Evolutionary conservation across 2,113 vertebrate species (phyloP), one percentile per base, ranked within the genome.

Genomic region (Brienomyrus brachyistius): DNA sequence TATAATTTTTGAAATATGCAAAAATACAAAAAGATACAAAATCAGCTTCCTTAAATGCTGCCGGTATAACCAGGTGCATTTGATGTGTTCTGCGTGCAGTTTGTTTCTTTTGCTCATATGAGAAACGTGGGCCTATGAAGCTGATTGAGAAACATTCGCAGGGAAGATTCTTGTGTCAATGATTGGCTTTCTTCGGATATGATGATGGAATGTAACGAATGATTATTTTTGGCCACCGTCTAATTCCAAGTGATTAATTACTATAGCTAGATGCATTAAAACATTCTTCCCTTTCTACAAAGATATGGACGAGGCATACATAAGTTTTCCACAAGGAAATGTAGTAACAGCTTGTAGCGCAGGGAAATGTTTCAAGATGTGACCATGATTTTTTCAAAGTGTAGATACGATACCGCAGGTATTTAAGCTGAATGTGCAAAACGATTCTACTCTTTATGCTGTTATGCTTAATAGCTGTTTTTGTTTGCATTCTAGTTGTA

Each of bases 161-260:
- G 52, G 19, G 43, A 84, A 89, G 45, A 54, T 10, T 21, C 47
- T 43, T 45, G 45, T 62, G 27, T 89, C 23, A 51, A 27, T n/a
- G 10, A 45, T 50, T 50, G 51, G 23, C 45, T 86, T 86, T n/a
- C 48, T 86, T 31, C 19, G 23, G 45, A 27, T 51, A n/a, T 13
- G 45, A 86, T 17, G 13, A 48, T 31, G 51, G 13, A 62, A 50
- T 86, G n/a, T 59, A 48, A 13, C 43, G 51, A 43, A 31, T 8
- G 23, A 27, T 54, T 48, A 21, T 40, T 86, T 87, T 43, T 70
- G 51, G 7, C 47, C 27, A 40, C 56, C 17, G 45, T 35, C 13
- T 59, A 56, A 86, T 89, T 89, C 31, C 84, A 23, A 51, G 13
- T 27, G n/a, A 48, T 19, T 54, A 85, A 89, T 77, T 43, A 87